phyloP scores from a whole-genome alignment of 2,113 vertebrate species.

The Callopanchax toddi region DNA sequence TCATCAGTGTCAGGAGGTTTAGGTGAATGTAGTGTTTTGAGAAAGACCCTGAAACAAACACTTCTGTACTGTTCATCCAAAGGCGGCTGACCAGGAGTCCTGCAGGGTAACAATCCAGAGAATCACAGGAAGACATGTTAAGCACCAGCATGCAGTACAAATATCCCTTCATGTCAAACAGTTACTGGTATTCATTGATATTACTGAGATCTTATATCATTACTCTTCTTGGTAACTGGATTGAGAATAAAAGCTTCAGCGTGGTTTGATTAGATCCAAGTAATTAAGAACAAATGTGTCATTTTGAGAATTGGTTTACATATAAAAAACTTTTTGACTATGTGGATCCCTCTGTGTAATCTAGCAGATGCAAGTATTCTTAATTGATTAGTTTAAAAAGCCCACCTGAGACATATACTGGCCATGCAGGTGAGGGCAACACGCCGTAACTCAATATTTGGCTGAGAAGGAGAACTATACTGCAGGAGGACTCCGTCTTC shows the following conservation, averaged over 20 bases:
- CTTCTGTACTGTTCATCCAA: constrained; percentile 89
- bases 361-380: too few relatives aligned
- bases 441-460: constrained; percentile 84
- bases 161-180: not conserved
- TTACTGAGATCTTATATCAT: too few relatives aligned
- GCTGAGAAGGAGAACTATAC: constrained; percentile 80
- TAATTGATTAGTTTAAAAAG: not conserved
- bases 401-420: constrained; percentile 91
- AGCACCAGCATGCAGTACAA: too few relatives aligned
- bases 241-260: too few relatives aligned
- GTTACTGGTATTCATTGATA: not conserved
- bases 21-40: constrained; percentile 85
- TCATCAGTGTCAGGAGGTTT: constrained; percentile 85
- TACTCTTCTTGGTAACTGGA: too few relatives aligned
- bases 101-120: constrained; percentile 54
- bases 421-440: constrained; percentile 89
- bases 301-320: too few relatives aligned
- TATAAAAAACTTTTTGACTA: too few relatives aligned
- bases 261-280: too few relatives aligned
- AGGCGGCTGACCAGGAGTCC: constrained; percentile 87
- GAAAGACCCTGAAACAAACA: constrained; percentile 86
- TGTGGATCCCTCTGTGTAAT: too few relatives aligned
- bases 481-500: constrained; percentile 83
- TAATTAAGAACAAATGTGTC: too few relatives aligned
- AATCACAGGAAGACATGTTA: not conserved